Percentiles rank a stretch among this genome's conserved stretches.
These are phyloP conservation scores for Lasioglossum lativentre DNA, from an alignment of 2,888 invertebrate genomes.

Conservation along the genomic window DNA sequence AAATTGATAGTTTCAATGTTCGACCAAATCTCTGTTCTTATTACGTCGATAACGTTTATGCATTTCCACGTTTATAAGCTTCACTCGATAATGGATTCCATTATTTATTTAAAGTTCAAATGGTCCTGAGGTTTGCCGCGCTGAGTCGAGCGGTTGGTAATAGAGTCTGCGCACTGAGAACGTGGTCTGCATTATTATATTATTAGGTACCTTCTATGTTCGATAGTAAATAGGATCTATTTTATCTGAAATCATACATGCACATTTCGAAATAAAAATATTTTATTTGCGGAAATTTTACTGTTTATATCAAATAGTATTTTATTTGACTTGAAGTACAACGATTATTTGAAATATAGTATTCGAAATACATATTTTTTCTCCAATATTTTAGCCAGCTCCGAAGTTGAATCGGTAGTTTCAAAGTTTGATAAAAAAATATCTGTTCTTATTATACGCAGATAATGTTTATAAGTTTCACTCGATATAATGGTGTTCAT, in stretches of 20 bases:
- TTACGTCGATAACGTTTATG: neutral
- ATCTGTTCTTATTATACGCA: neutral
- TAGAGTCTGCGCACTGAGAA: neutral
- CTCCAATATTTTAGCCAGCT: no score
- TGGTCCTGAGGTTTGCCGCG: neutral
- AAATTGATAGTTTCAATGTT: neutral
- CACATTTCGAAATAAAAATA: no score
- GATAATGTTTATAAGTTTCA: neutral
- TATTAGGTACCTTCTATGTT: no score
- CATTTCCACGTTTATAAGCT: slow-evolving; percentile 1
- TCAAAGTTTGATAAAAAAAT: neutral
- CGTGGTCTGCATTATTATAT: neutral
- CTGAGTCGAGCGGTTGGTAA: neutral
- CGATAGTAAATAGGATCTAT: no score
- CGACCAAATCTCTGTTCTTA: neutral
- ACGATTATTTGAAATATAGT: no score
- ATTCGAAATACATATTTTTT: no score
- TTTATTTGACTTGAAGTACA: no score
- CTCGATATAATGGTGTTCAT: neutral
- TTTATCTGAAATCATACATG: no score
- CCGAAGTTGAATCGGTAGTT: neutral
- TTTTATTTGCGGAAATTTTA: no score
- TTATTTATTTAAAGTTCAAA: slow-evolving; percentile 13
- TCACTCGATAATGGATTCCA: neutral
- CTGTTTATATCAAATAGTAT: no score